These are phyloP conservation scores for Leuciscus idus DNA, from an alignment of 2,113 vertebrate species.

Conservation along the genomic window DNA sequence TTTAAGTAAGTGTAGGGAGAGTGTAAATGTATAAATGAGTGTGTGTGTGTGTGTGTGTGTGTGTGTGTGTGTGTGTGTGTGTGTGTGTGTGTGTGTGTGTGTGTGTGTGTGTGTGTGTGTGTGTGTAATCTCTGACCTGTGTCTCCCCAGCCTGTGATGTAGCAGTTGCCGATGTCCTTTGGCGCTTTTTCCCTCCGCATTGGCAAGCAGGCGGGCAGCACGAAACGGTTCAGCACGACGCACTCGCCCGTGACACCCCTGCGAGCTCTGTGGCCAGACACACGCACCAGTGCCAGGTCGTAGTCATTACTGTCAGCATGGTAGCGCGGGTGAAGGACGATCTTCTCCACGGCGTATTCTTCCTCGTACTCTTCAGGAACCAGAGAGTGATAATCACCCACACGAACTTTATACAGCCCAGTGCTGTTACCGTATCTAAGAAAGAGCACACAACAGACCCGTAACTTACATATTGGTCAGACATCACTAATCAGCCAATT, in stretches of 20 bases:
- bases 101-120: conserved; percentile 35
- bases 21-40: conserved; percentile 35
- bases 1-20: neutral
- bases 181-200: conserved; percentile 82
- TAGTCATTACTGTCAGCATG: conserved; percentile 86
- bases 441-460: neutral
- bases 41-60: conserved; percentile 40
- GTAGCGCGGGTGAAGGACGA: conserved; percentile 85
- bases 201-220: conserved; percentile 91
- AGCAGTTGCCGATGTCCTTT: conserved; percentile 86
- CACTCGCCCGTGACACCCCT: conserved; percentile 65
- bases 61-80: conserved; percentile 37
- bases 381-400: conserved; percentile 94
- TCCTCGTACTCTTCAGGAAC: conserved; percentile 94
- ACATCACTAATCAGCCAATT: neutral
- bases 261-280: conserved; percentile 73
- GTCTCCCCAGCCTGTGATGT: conserved; percentile 97
- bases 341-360: conserved; percentile 84
- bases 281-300: conserved; percentile 87
- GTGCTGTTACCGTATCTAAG: conserved; percentile 90
- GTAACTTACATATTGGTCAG: neutral
- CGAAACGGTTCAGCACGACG: conserved; percentile 83
- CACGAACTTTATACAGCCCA: conserved; percentile 85
- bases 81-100: conserved; percentile 29
- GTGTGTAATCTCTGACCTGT: conserved; percentile 83